Conservation (phyloP, 1,140 invertebrate species). For the Rhyzopertha dominica region DNA sequence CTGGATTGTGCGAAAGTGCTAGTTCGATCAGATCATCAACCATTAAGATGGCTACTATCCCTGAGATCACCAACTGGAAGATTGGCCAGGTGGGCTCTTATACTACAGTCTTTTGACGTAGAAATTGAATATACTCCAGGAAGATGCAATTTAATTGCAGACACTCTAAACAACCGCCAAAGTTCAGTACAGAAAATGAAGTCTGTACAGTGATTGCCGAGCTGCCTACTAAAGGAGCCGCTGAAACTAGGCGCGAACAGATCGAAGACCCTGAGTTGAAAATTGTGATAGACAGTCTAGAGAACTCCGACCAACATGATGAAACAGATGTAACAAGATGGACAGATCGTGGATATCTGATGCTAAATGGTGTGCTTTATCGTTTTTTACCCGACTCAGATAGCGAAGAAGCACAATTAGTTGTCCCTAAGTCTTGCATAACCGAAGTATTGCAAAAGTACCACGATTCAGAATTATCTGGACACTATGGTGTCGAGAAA, state of each 20-base stretch:
- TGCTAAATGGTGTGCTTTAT: too few species aligned
- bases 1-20: slow-evolving; percentile 34
- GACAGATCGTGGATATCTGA: too few species aligned
- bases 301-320: too few species aligned
- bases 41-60: slow-evolving; percentile 47
- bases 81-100: slow-evolving; percentile 35
- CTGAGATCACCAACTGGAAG: slow-evolving; percentile 43
- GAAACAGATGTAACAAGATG: too few species aligned
- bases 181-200: slow-evolving; percentile 15
- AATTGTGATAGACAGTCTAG: slow-evolving; percentile 30
- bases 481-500: too few species aligned
- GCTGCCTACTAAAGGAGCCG: slow-evolving; percentile 19
- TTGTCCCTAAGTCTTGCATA: too few species aligned
- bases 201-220: slow-evolving; percentile 26
- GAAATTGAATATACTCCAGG: slow-evolving; percentile 30
- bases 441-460: too few species aligned
- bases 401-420: too few species aligned
- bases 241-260: slow-evolving; percentile 30
- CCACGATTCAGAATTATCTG: too few species aligned
- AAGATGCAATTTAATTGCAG: slow-evolving; percentile 35
- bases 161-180: slow-evolving; percentile 27
- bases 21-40: slow-evolving; percentile 44
- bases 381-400: too few species aligned
- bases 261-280: slow-evolving; percentile 24
- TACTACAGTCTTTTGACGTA: slow-evolving; percentile 33